phyloP scores from a whole-genome alignment of 1,140 invertebrate species.

The Apis mellifera region DNA sequence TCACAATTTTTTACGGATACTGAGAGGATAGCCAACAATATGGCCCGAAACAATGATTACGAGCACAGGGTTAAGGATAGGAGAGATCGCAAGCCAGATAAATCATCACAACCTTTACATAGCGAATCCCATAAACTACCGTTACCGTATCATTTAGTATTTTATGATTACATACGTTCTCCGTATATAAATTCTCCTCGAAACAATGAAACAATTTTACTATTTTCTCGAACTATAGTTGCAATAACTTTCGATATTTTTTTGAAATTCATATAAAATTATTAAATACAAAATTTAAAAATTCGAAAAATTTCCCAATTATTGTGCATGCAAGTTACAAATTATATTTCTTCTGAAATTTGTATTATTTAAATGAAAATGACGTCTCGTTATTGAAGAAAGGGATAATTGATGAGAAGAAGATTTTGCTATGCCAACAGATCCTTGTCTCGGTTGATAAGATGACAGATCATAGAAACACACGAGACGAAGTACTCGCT shows the following conservation, averaged over 20 bases:
- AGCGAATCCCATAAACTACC: conserved; percentile 32
- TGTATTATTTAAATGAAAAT: background rate
- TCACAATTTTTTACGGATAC: conserved; percentile 38
- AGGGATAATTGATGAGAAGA: background rate
- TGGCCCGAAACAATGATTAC: conserved; percentile 16
- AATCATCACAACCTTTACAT: conserved; percentile 47
- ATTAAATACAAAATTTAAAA: too few relatives aligned
- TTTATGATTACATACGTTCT: background rate
- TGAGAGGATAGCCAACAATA: conserved; percentile 25
- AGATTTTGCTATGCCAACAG: background rate
- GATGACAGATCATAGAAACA: background rate
- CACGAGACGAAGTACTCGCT: too few relatives aligned
- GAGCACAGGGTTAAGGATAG: conserved; percentile 19
- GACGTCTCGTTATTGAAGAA: too few relatives aligned
- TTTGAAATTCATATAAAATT: too few relatives aligned
- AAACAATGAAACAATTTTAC: background rate
- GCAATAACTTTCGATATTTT: background rate
- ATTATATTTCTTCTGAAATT: background rate
- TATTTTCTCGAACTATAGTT: background rate
- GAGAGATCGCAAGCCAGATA: conserved; percentile 50
- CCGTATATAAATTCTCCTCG: background rate
- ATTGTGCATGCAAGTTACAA: background rate
- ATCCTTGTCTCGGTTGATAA: background rate
- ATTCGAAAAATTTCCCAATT: too few relatives aligned
- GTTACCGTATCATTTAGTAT: conserved; percentile 3